Conservation (phyloP, 1,140 invertebrate genomes). For the Gerris buenoi region DNA sequence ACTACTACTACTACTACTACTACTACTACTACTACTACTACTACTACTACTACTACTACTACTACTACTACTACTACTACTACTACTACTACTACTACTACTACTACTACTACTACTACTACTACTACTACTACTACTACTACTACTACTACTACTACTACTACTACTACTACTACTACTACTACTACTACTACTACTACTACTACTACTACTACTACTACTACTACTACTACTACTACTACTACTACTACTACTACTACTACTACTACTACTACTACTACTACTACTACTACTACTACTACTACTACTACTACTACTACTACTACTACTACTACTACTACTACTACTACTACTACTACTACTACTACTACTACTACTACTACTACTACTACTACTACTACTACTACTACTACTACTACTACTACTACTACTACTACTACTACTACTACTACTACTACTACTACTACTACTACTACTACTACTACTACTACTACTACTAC, state of each 20-base stretch:
- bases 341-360: constrained; percentile 7
- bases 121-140: neutral
- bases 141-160: no score
- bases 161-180: no score
- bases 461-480: constrained; percentile 7
- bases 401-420: constrained; percentile 7
- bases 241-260: constrained; percentile 12
- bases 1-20: neutral
- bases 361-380: constrained; percentile 9
- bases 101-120: neutral
- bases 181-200: no score
- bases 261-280: constrained; percentile 11
- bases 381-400: constrained; percentile 6
- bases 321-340: constrained; percentile 7
- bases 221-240: constrained; percentile 12
- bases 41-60: constrained; percentile 10
- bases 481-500: constrained; percentile 7
- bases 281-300: constrained; percentile 10
- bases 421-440: constrained; percentile 7
- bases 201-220: no score
- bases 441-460: constrained; percentile 8
- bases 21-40: constrained; percentile 3
- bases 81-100: constrained; percentile 1
- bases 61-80: constrained; percentile 6
- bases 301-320: constrained; percentile 9